Conservation (phyloP, 2,797 vertebrate genomes). For the Thaleichthys pacificus region DNA sequence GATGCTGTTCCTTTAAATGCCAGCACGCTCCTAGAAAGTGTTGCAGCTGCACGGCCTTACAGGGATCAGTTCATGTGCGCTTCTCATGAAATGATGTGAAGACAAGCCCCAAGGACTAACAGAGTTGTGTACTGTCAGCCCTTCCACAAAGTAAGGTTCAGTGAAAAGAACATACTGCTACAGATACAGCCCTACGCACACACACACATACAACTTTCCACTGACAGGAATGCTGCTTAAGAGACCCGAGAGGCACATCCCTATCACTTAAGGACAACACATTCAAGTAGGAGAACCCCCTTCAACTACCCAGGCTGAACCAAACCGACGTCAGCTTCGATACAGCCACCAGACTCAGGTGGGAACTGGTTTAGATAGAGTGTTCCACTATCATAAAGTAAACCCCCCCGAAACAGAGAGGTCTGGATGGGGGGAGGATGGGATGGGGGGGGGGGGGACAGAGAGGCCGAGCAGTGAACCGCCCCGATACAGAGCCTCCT, state of each 20-base stretch:
- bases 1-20: slow-evolving; percentile 43
- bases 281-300: not conserved
- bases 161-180: too few relatives aligned
- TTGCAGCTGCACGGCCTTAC: slow-evolving; percentile 19
- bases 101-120: slow-evolving; percentile 25
- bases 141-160: not conserved
- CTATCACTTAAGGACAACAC: not conserved
- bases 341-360: not conserved
- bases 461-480: slow-evolving; percentile 10
- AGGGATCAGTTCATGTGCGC: slow-evolving; percentile 44
- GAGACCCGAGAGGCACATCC: not conserved
- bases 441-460: not conserved
- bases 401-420: not conserved
- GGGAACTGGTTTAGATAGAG: not conserved
- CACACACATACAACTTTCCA: too few relatives aligned
- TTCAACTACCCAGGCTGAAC: not conserved
- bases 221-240: not conserved
- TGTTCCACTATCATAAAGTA: too few relatives aligned
- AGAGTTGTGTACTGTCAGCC: too few relatives aligned
- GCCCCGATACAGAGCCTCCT: not conserved
- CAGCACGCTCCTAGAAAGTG: slow-evolving; percentile 56
- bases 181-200: too few relatives aligned
- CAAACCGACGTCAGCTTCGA: not conserved
- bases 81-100: slow-evolving; percentile 38
- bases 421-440: not conserved